Base-by-base conservation (phyloP, 2,888 invertebrate species). In the Drosophila niveifrons region DNA sequence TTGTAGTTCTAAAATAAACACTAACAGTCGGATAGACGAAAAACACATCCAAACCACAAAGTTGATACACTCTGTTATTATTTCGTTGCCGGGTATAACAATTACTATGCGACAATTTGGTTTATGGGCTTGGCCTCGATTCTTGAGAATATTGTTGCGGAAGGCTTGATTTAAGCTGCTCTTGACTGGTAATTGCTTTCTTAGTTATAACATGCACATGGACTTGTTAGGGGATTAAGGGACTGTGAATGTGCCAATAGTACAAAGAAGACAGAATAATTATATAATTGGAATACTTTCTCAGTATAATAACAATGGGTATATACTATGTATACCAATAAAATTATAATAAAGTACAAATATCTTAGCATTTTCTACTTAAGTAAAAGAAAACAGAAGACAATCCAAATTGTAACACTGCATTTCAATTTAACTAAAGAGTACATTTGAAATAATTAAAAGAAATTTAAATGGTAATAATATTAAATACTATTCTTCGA, bases 91-190 rank as follows among this genome's bases (percentile, higher is more conserved):
- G 13, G 39, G 57, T 41, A 15, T 41, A 8, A 61, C 75, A 75
- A 82, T 82, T 76, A 62, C 58, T 57, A 41, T 57, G 66, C 53
- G 75, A 79, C 76, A 78, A 68, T 55, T 64, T 57, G 65, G 43
- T 41, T 36, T 50, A 43, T 46, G 50, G n/a, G 47, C 13, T 15
- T 23, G 15, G 31, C 15, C 29, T 15, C 41, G 18, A 61, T 61
- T 15, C 29, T 28, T n/a, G n/a, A 36, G 34, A 29, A 15, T 34
- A 61, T 68, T 74, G 47, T 57, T 48, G 13, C 15, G 17, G 28
- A 62, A 23, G 18, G 4, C 44, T 34, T 29, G 39, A 61, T 28
- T 51, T 29, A n/a, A 50, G 17, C 36, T 36, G 15, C 3, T 18
- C 4, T 15, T 31, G 4, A 57, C 9, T n/a, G 29, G 13, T 13